Conservation (phyloP, 2,797 vertebrate species). For the Psittacula derbiana region DNA sequence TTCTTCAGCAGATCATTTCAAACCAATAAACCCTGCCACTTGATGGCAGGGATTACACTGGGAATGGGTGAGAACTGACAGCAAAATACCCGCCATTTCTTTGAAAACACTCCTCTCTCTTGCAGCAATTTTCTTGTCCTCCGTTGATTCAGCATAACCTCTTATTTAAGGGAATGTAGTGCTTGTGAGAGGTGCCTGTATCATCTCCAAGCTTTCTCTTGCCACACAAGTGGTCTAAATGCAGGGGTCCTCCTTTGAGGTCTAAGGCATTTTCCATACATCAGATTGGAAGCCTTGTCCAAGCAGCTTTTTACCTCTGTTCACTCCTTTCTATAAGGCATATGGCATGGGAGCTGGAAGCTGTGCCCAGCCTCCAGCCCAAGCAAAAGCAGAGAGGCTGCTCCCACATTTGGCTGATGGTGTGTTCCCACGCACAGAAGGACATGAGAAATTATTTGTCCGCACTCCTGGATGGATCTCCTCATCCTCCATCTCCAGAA, state of each 20-base stretch:
- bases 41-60: neutral
- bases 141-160: neutral
- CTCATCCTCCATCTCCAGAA: neutral
- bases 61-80: neutral
- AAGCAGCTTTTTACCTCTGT: neutral
- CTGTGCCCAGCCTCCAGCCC: rapidly evolving
- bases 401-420: neutral
- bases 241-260: neutral
- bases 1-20: neutral
- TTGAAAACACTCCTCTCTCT: neutral
- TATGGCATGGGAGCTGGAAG: neutral
- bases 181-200: neutral
- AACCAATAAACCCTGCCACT: neutral
- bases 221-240: neutral
- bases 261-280: neutral
- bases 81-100: neutral
- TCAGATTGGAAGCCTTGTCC: neutral
- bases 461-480: neutral
- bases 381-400: neutral
- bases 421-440: neutral
- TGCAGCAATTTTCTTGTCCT: neutral
- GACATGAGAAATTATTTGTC: neutral
- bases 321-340: neutral
- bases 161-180: neutral
- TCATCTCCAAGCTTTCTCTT: neutral